Base-by-base conservation (phyloP, 2,113 vertebrate genomes). In the Hemiscyllium ocellatum region DNA sequence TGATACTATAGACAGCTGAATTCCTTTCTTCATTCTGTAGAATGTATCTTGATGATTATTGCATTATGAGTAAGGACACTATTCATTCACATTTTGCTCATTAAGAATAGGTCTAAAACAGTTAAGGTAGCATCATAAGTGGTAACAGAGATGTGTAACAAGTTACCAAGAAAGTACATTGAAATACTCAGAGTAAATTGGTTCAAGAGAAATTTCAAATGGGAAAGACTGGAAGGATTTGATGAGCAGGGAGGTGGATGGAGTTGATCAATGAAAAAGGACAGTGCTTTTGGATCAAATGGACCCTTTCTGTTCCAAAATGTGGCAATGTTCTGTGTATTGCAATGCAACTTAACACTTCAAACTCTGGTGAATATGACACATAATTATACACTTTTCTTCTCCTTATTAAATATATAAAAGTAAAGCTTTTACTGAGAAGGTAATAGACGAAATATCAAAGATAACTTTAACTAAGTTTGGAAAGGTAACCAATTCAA, bases 31-130 rank as follows among this genome's bases (percentile, higher is more conserved):
- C 33, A 47, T 93, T 22, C 89, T 66, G 6, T 42, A 13, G 61
- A 37, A 93, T n/a, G 61, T 93, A 56, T 42, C n/a, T 93, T 37
- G n/a, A 68, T 93, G 66, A 68, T 66, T 65, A 91, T 91, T 66
- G 61, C 0, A 47, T 66, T 93, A 17, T 19, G 33, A n/a, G 15
- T 37, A n/a, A 66, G 3, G 68, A 95, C 52, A 22, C 50, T 52
- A 72, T 33, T 13, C 68, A 72, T 72, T 52, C 22, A 76, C 2
- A 22, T 26, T 42, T 70, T 22, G 61, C 61, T 66, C 89, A 37
- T 22, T 66, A 68, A 66, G n/a, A 93, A 26, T 61, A 61, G 26
- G 56, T 66, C 61, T 66, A 93, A 66, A 93, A 93, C 65, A 37
- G 66, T 93, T 37, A 66, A 22, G 61, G n/a, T 68, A 68, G 65